Conservation (phyloP, 2,888 invertebrate species). For the Electrophaes corylata region DNA sequence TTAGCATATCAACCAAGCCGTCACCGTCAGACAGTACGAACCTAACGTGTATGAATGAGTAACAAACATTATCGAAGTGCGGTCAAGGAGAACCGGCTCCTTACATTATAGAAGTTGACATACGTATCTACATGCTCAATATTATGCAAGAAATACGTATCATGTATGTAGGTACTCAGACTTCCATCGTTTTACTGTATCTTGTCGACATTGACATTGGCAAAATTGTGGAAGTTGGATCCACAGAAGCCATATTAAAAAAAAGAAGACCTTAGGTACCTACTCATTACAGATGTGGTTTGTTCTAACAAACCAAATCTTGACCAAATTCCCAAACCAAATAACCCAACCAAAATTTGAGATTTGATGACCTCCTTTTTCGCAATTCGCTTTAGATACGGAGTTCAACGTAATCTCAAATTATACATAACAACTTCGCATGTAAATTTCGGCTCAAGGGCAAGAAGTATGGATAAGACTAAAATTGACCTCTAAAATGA, state of each 20-base stretch:
- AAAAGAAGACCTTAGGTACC: not conserved
- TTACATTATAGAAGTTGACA: conserved; percentile 44
- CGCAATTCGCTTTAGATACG: conserved; percentile 23
- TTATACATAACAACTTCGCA: conserved; percentile 31
- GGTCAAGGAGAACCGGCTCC: conserved; percentile 75
- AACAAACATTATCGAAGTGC: conserved; percentile 57
- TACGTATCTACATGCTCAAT: conserved; percentile 39
- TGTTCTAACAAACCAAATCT: conserved; percentile 2
- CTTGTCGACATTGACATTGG: too few relatives aligned
- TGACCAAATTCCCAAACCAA: too few relatives aligned
- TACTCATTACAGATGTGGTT: too few relatives aligned
- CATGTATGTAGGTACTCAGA: conserved; percentile 21
- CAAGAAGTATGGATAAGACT: conserved; percentile 30
- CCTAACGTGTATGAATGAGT: conserved; percentile 61
- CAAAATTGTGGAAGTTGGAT: too few relatives aligned
- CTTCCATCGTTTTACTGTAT: too few relatives aligned
- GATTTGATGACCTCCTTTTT: conserved; percentile 31
- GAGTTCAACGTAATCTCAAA: conserved; percentile 29
- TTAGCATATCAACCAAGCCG: conserved; percentile 21
- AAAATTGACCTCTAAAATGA: conserved; percentile 39
- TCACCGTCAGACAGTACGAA: conserved; percentile 22
- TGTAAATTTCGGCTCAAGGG: conserved; percentile 37
- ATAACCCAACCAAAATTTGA: too few relatives aligned
- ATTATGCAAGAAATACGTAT: conserved; percentile 42
- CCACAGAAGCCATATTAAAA: too few relatives aligned